These are phyloP conservation scores for Pollenia griseotomentosa DNA, from an alignment of 2,888 invertebrate genomes.

Conservation along the genomic window DNA sequence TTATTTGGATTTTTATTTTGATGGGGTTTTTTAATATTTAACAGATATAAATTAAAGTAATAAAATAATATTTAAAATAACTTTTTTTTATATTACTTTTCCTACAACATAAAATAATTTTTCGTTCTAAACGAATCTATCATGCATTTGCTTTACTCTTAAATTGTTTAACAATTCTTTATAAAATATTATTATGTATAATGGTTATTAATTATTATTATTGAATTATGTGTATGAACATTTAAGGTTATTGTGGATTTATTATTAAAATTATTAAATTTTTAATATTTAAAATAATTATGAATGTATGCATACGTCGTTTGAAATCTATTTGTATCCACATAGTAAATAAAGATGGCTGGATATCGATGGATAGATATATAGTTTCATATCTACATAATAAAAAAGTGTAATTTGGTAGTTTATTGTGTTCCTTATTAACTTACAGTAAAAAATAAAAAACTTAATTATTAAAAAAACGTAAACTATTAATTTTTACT, in stretches of 20 bases:
- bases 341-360: constrained; percentile 26
- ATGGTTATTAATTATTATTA: constrained; percentile 65
- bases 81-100: constrained; percentile 28
- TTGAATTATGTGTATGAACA: constrained; percentile 55
- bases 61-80: constrained; percentile 2
- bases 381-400: constrained; percentile 42
- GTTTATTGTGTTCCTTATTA: constrained; percentile 73
- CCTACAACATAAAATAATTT: constrained; percentile 59
- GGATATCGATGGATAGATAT: constrained; percentile 45
- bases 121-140: constrained; percentile 73
- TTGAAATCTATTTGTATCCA: constrained; percentile 34
- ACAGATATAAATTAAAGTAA: background rate
- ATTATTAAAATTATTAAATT: constrained; percentile 37
- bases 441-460: constrained; percentile 50
- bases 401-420: constrained; percentile 67
- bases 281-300: constrained; percentile 1
- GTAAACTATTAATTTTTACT: constrained; percentile 70
- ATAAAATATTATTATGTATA: constrained; percentile 60
- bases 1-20: no score
- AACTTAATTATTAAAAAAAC: constrained; percentile 53
- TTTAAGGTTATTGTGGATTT: constrained; percentile 53
- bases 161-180: constrained; percentile 74
- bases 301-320: constrained; percentile 59
- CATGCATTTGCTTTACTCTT: constrained; percentile 73
- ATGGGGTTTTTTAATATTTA: background rate